phyloP scores from a whole-genome alignment of 2,888 invertebrate genomes.

The Yponomeuta sedellus region DNA sequence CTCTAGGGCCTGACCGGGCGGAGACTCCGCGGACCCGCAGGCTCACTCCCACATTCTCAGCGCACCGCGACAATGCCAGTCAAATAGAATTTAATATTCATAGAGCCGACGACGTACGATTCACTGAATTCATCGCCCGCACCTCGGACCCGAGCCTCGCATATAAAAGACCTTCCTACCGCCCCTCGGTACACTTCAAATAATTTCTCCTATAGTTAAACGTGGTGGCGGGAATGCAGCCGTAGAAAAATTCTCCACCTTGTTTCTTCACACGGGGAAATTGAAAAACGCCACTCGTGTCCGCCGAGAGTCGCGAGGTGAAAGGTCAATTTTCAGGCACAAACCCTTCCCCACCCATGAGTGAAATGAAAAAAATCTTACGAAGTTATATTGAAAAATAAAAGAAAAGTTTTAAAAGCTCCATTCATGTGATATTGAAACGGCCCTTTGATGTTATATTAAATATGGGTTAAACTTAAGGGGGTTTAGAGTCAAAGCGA shows the following conservation, averaged over 20 bases:
- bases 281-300: slow-evolving; percentile 59
- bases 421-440: background rate
- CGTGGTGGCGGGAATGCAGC: slow-evolving; percentile 53
- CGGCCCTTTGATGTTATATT: background rate
- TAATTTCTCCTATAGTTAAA: slow-evolving; percentile 66
- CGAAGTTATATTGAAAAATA: background rate
- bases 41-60: slow-evolving; percentile 46
- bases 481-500: background rate
- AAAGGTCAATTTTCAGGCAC: slow-evolving; percentile 42
- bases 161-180: slow-evolving; percentile 68
- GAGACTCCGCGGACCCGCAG: slow-evolving; percentile 16
- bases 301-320: slow-evolving; percentile 42
- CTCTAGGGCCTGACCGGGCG: slow-evolving; percentile 19
- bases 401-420: background rate
- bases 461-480: background rate
- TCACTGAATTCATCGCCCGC: slow-evolving; percentile 72
- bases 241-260: slow-evolving; percentile 46
- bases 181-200: slow-evolving; percentile 64
- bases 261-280: slow-evolving; percentile 53
- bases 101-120: slow-evolving; percentile 70
- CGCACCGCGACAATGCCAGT: slow-evolving; percentile 61
- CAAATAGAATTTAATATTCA: slow-evolving; percentile 75
- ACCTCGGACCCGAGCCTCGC: slow-evolving; percentile 66
- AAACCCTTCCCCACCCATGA: slow-evolving; percentile 35
- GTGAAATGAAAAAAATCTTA: slow-evolving; percentile 3